Evolutionary conservation across 2,797 vertebrate genomes (phyloP).

Genomic region (Esox masquinongy): DNA sequence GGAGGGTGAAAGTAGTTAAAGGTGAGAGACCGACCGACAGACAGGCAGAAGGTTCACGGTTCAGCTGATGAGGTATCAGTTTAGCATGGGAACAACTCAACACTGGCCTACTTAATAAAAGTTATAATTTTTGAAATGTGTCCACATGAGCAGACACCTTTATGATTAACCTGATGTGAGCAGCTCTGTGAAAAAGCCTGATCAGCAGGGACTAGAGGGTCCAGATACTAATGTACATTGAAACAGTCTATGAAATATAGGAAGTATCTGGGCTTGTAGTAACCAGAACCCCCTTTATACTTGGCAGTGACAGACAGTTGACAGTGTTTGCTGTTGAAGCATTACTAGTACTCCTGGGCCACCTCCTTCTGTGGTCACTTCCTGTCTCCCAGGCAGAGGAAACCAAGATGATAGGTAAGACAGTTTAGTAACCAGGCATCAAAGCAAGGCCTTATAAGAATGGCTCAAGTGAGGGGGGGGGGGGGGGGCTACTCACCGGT

Average conservation of each 20-base stretch:
- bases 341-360: background rate
- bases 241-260: background rate
- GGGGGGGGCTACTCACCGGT: slow-evolving; percentile 74
- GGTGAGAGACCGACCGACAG: slow-evolving; percentile 12
- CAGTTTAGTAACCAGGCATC: background rate
- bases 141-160: background rate
- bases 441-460: slow-evolving; percentile 6
- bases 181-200: background rate
- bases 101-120: background rate
- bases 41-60: background rate
- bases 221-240: background rate
- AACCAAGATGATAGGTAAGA: background rate
- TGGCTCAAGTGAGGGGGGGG: background rate
- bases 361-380: background rate
- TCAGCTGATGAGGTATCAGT: background rate
- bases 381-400: background rate
- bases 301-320: background rate
- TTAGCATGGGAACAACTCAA: background rate
- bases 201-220: background rate
- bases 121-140: background rate
- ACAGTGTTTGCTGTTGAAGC: background rate
- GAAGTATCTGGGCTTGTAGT: background rate
- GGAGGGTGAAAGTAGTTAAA: slow-evolving; percentile 4
- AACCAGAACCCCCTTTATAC: background rate
- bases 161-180: background rate